These are phyloP conservation scores for Orchestes rusci DNA, from an alignment of 2,888 invertebrate species.

Conservation along the genomic window DNA sequence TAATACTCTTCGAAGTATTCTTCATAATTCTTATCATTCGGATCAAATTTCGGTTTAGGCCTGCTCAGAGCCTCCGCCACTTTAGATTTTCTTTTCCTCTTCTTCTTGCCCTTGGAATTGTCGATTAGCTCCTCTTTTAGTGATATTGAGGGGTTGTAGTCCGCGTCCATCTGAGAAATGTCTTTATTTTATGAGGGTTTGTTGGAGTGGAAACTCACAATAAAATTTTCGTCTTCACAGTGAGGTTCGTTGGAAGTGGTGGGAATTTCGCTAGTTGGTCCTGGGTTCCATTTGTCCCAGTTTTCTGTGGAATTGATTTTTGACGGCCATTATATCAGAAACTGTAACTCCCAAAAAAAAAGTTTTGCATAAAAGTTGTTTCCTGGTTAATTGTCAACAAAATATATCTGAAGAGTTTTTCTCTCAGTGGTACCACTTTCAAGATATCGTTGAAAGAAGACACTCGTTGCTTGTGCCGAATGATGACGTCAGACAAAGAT, in stretches of 20 bases:
- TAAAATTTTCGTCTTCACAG: slow-evolving; percentile 77
- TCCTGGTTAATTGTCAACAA: too few species aligned
- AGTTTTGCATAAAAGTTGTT: too few species aligned
- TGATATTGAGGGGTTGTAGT: slow-evolving; percentile 58
- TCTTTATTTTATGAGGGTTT: slow-evolving; percentile 26
- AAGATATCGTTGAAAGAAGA: too few species aligned
- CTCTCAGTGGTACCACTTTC: too few species aligned
- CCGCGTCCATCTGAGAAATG: slow-evolving; percentile 77
- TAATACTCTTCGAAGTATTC: slow-evolving; percentile 94
- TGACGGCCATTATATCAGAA: too few species aligned
- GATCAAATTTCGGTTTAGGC: slow-evolving; percentile 81
- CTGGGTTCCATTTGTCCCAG: slow-evolving; percentile 57
- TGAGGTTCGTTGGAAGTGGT: slow-evolving; percentile 42
- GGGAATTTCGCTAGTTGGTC: slow-evolving; percentile 18
- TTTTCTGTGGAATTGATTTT: too few species aligned
- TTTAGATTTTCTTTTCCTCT: slow-evolving; percentile 60
- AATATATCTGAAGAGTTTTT: too few species aligned
- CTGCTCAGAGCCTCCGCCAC: slow-evolving; percentile 65
- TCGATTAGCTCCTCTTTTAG: slow-evolving; percentile 52
- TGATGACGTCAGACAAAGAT: too few species aligned
- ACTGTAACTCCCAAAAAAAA: too few species aligned
- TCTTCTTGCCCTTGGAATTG: slow-evolving; percentile 51
- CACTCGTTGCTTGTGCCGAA: too few species aligned
- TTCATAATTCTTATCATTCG: slow-evolving; percentile 67
- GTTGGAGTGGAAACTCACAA: slow-evolving; percentile 38